Base-by-base conservation (phyloP, 2,797 vertebrate genomes). In the Octomys mimax region DNA sequence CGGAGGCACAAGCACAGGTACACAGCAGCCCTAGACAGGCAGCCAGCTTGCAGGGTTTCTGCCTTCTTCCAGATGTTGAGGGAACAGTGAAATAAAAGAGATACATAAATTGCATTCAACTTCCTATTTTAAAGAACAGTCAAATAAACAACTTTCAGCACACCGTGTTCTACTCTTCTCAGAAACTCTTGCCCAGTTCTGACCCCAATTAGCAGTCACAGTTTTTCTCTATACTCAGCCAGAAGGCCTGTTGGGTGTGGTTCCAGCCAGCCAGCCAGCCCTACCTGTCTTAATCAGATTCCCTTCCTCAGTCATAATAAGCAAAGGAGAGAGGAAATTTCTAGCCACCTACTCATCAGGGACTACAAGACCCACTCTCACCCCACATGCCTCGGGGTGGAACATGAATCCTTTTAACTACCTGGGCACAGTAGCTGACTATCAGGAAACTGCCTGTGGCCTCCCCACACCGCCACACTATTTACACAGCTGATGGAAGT, bases 401-500 rank as follows among this genome's bases (percentile, higher is more conserved):
- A 96, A 93, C 94, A 93, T 2, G 36, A 94, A 71, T 96, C 61
- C 95, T 89, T 97, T 95, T 36, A 92, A 92, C 93, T 93, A 96
- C 94, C 95, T 95, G 95, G 93, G 83, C 93, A 96, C 96, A 96
- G 90, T 89, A 96, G 95, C 59, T 68, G 81, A 57, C 68, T 95
- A 89, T 96, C 87, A 68, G 57, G 59, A 39, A 36, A 62, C 87
- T 8, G 3, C 66, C 95, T 77, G 87, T 92, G 95, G 83, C 96
- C 86, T n/a, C 1, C 1, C 16, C 77, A 91, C 16, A 59, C 57
- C 64, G 95, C 94, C 95, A 73, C 97, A 94, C 73, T 98, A 36
- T 97, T 98, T 96, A 96, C 92, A 97, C 97, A 97, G 42, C 68
- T 80, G 96, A 95, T 87, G 96, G 57, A 77, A 24, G 70, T 31